Percentiles rank a stretch among this genome's conserved stretches.
phyloP scores from a whole-genome alignment of 1,140 invertebrate genomes.

The Caenorhabditis remanei region DNA sequence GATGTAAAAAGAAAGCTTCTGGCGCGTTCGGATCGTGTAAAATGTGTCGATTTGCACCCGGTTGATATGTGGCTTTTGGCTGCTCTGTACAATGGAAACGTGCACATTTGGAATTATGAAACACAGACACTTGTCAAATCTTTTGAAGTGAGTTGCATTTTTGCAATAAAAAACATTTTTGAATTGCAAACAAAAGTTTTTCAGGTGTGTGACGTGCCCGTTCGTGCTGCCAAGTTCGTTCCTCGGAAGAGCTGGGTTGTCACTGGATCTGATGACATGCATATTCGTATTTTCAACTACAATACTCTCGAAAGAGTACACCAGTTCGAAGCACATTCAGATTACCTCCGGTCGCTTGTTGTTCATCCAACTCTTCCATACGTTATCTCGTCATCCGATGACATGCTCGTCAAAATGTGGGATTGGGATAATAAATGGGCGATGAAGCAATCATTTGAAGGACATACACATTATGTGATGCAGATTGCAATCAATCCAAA shows the following conservation, averaged over 20 bases:
- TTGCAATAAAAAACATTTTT: not conserved
- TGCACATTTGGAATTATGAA: slow-evolving; percentile 99
- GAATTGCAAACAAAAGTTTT: slow-evolving; percentile 49
- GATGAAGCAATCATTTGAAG: slow-evolving; percentile 96
- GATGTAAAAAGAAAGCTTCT: slow-evolving; percentile 98
- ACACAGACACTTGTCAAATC: slow-evolving; percentile 87
- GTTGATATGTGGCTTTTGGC: slow-evolving; percentile 97
- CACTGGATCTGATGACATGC: slow-evolving; percentile 88
- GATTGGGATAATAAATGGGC: slow-evolving; percentile 99
- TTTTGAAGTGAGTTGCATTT: slow-evolving; percentile 83
- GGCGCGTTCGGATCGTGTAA: slow-evolving; percentile 95
- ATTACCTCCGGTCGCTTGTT: slow-evolving; percentile 95
- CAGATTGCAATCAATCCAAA: slow-evolving; percentile 99
- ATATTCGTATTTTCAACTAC: slow-evolving; percentile 95
- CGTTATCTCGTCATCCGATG: slow-evolving; percentile 96
- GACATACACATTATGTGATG: slow-evolving; percentile 99
- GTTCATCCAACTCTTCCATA: slow-evolving; percentile 97
- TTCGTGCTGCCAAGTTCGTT: slow-evolving; percentile 94
- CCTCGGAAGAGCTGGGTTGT: slow-evolving; percentile 98
- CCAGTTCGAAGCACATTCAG: slow-evolving; percentile 96
- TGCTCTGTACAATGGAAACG: slow-evolving; percentile 97
- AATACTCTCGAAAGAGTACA: slow-evolving; percentile 96
- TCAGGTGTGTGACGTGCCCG: slow-evolving; percentile 90
- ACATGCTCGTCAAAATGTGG: slow-evolving; percentile 99
- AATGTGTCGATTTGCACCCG: slow-evolving; percentile 96